phyloP scores from a whole-genome alignment of 2,888 invertebrate species.

The Frankliniella intonsa region DNA sequence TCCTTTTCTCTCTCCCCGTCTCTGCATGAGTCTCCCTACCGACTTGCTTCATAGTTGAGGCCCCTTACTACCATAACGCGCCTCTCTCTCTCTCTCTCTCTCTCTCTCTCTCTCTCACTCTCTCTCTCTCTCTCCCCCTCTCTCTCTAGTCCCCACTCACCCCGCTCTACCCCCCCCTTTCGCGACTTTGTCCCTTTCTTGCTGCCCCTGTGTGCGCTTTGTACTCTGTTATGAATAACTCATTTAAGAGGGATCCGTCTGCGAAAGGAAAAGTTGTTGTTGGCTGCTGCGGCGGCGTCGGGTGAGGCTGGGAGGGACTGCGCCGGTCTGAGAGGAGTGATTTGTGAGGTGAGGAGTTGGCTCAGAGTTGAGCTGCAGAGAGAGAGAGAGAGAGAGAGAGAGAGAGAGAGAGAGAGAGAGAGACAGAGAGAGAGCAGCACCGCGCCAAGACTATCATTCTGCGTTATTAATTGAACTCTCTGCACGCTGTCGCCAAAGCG shows the following conservation, averaged over 20 bases:
- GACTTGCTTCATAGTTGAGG: not conserved
- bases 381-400: too few species aligned
- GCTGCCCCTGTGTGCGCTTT: not conserved
- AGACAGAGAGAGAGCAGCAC: too few species aligned
- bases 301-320: too few species aligned
- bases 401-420: too few species aligned
- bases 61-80: not conserved
- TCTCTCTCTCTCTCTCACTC: not conserved
- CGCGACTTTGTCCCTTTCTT: not conserved
- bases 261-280: conserved; percentile 17
- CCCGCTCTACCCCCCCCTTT: not conserved
- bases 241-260: conserved; percentile 1
- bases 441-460: too few species aligned
- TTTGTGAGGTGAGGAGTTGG: not conserved
- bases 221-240: conserved; percentile 14
- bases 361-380: not conserved
- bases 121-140: not conserved
- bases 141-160: not conserved
- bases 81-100: not conserved
- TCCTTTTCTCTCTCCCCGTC: not conserved
- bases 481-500: too few species aligned
- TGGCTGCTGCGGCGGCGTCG: not conserved
- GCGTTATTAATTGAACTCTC: too few species aligned
- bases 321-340: not conserved
- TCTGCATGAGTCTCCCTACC: not conserved